Conservation (phyloP, 2,797 vertebrate species). For the Enteromius fasciolatus region DNA sequence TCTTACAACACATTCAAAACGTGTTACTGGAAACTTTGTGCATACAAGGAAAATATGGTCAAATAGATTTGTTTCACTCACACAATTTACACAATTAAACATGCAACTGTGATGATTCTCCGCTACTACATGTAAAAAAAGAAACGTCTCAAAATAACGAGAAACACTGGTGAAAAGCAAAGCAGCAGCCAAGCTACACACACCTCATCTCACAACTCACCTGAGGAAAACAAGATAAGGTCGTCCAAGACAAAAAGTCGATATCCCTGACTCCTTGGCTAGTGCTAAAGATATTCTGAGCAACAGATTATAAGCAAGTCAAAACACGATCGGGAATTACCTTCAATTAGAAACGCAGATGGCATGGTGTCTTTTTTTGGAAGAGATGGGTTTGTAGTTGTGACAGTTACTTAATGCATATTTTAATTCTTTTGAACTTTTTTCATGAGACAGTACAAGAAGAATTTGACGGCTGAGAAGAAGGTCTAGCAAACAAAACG, state of each 20-base stretch:
- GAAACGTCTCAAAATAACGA: constrained; percentile 64
- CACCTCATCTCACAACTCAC: constrained; percentile 88
- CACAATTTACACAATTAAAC: constrained; percentile 62
- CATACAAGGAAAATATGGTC: constrained; percentile 42
- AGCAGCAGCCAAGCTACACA: constrained; percentile 71
- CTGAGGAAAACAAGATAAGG: constrained; percentile 92
- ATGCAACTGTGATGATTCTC: constrained; percentile 71
- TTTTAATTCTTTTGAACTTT: not conserved
- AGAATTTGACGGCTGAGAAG: not conserved
- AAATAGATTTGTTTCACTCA: constrained; percentile 14
- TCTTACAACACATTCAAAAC: constrained; percentile 24
- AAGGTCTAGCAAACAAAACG: constrained; percentile 12
- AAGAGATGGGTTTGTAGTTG: constrained; percentile 40
- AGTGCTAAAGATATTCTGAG: constrained; percentile 99
- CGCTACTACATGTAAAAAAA: constrained; percentile 52
- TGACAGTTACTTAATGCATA: not conserved
- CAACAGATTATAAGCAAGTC: constrained; percentile 92
- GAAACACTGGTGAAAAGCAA: constrained; percentile 66
- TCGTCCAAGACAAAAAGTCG: constrained; percentile 95
- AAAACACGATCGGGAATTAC: constrained; percentile 82
- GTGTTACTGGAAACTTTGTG: not conserved
- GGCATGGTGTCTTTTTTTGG: constrained; percentile 56
- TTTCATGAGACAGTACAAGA: constrained; percentile 1
- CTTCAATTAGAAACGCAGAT: constrained; percentile 59
- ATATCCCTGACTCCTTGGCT: constrained; percentile 98